Evolutionary conservation across 2,888 invertebrate genomes (phyloP), one percentile per base, ranked within the genome.

Genomic region (Germaria angustata): DNA sequence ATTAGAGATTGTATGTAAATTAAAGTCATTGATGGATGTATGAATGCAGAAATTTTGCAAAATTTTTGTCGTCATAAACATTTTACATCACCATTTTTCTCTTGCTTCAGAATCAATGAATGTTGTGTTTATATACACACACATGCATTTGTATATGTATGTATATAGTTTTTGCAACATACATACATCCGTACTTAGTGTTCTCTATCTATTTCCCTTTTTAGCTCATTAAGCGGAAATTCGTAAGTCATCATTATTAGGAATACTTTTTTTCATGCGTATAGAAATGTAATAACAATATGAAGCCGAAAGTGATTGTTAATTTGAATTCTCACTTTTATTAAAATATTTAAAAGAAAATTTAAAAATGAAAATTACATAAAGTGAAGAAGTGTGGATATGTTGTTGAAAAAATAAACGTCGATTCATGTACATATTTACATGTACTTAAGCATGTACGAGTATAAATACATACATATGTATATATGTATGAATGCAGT

Each of bases 201-300:
- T 51, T 55, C 8, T 61, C 41, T 66, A 1, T 69, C 36, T 76
- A 41, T 66, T 71, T 81, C 75, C 59, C 71, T 76, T 24, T 81
- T 81, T 59, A 66, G 46, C 24, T 76, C 78, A 75, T 49, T 82
- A 41, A 59, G 81, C 75, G 81, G 81, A 82, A 75, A 82, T 78
- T 78, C 81, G 81, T 32, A 75, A 75, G 75, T 71, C 73, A 71
- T 71, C 32, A 72, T 66, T 61, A 61, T 59, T 34, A 41, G 17
- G 13, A 66, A 32, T 57, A 51, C n/a, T n/a, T n/a, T n/a, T n/a
- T 32, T 59, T 72, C 72, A 72, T 73, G 57, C 72, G 59, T 66
- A 79, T 59, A 49, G 72, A 78, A 49, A 72, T 51, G 66, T n/a
- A n/a, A n/a, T 51, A 36, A 66, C 17, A 44, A 24, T 39, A 59